Conservation (phyloP, 2,888 invertebrate species). For the Polylopha cassiicola region DNA sequence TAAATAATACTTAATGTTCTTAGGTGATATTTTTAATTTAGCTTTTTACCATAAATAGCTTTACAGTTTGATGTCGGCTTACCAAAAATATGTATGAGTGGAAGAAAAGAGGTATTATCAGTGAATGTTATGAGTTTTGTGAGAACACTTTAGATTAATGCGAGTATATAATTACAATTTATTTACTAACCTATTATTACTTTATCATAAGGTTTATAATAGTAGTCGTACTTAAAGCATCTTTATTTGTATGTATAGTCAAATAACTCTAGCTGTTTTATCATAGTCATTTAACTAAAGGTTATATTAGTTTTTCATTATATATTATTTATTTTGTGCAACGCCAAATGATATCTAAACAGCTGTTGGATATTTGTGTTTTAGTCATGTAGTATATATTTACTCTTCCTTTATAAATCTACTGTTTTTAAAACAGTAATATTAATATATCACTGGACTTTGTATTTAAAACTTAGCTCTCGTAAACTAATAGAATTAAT, state of each 20-base stretch:
- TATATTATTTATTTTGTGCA: constrained; percentile 52
- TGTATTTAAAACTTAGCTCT: constrained; percentile 53
- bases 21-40: constrained; percentile 64
- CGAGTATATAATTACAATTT: constrained; percentile 33
- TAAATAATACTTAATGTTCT: constrained; percentile 62
- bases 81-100: constrained; percentile 48
- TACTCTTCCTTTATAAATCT: constrained; percentile 42
- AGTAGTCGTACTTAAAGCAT: constrained; percentile 42
- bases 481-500: constrained; percentile 70
- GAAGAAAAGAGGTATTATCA: constrained; percentile 47
- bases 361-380: constrained; percentile 57
- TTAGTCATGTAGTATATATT: constrained; percentile 49
- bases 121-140: constrained; percentile 63
- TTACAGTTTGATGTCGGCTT: constrained; percentile 75
- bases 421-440: constrained; percentile 49
- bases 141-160: constrained; percentile 47
- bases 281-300: constrained; percentile 25
- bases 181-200: constrained; percentile 40
- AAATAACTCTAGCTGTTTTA: constrained; percentile 36
- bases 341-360: constrained; percentile 52
- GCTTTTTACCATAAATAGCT: constrained; percentile 66
- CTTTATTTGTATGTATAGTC: constrained; percentile 50
- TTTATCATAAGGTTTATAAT: constrained; percentile 46
- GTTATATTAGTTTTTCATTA: constrained; percentile 27
- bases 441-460: constrained; percentile 38